phyloP scores from a whole-genome alignment of 2,888 invertebrate species.

The Sminthurides aquaticus region DNA sequence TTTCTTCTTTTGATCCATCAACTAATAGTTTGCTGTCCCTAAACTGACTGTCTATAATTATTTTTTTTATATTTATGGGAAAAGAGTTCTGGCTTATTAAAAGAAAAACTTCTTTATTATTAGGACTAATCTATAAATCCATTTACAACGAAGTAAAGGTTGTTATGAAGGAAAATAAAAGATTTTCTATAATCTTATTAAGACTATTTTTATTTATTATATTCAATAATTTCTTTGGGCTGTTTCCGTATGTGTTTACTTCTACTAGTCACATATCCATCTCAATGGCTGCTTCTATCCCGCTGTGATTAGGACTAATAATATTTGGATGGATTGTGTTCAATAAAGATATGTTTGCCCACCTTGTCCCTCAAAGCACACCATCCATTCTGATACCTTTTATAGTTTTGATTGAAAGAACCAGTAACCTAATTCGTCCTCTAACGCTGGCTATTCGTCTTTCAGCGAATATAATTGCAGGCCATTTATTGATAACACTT shows the following conservation, averaged over 20 bases:
- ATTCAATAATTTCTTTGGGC: slow-evolving; percentile 61
- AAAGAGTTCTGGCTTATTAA: slow-evolving; percentile 53
- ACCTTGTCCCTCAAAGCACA: slow-evolving; percentile 62
- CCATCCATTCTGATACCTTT: slow-evolving; percentile 60
- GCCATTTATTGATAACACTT: slow-evolving; percentile 60
- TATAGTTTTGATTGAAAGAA: slow-evolving; percentile 67
- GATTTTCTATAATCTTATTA: slow-evolving; percentile 55
- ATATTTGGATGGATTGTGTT: slow-evolving; percentile 59
- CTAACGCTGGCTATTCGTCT: slow-evolving; percentile 62
- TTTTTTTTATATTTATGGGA: slow-evolving; percentile 47
- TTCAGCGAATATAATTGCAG: slow-evolving; percentile 70
- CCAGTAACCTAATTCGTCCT: slow-evolving; percentile 65
- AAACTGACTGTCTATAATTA: slow-evolving; percentile 56
- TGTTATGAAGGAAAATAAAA: slow-evolving; percentile 50
- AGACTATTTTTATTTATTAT: slow-evolving; percentile 56
- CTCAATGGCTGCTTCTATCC: slow-evolving; percentile 55
- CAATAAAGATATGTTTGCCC: slow-evolving; percentile 58
- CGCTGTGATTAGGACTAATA: slow-evolving; percentile 61
- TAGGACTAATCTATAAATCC: slow-evolving; percentile 51
- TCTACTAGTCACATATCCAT: slow-evolving; percentile 59
- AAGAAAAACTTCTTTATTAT: slow-evolving; percentile 51
- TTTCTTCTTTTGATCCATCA: slow-evolving; percentile 61
- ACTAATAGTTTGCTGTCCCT: slow-evolving; percentile 52
- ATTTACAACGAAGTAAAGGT: slow-evolving; percentile 56
- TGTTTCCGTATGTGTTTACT: slow-evolving; percentile 66